Base-by-base conservation (phyloP, 2,888 invertebrate genomes). In the Pseudococcus viburni region DNA sequence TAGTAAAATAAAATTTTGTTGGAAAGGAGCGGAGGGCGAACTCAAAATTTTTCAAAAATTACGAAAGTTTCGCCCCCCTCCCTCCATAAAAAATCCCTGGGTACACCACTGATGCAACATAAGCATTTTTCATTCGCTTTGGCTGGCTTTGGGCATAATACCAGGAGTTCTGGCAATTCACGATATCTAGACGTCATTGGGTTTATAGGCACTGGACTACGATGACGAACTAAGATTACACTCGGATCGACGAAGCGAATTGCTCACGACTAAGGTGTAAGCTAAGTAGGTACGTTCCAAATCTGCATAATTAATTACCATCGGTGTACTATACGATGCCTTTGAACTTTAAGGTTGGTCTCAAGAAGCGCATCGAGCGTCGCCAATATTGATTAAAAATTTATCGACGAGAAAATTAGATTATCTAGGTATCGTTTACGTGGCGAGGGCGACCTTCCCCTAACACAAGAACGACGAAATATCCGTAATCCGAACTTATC, bases 361-460 rank as follows among this genome's bases (percentile, higher is more conserved):
- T 68, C 9, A 26, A 68, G 68, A 68, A 68, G 26, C 26, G 68
- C 55, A 55, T 19, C 68, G 22, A 68, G 26, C 22, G 68, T 26
- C 19, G 22, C 26, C 26, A 12, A 68, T 7, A 11, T 68, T 26
- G 68, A 26, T 68, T 68, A 68, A 68, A 68, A 26, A 68, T 68
- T 68, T 68, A 68, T 26, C 68, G 26, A 12, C 68, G 68, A 68
- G 68, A 68, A 68, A 68, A 68, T 68, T 68, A 68, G 68, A 68
- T 68, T 68, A 64, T 64, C 22, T 22, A 42, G 42, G 42, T 42
- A 26, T 26, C 68, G 68, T 26, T 68, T 22, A 68, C 6, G 68
- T 26, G 68, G 5, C 68, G 68, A 22, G 12, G 4, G 19, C 22
- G 68, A 68, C 68, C 7, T 68, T 22, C 48, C 4, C 46, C 15